Conservation (phyloP, 2,797 vertebrate genomes). For the Arnoldichthys spilopterus region DNA sequence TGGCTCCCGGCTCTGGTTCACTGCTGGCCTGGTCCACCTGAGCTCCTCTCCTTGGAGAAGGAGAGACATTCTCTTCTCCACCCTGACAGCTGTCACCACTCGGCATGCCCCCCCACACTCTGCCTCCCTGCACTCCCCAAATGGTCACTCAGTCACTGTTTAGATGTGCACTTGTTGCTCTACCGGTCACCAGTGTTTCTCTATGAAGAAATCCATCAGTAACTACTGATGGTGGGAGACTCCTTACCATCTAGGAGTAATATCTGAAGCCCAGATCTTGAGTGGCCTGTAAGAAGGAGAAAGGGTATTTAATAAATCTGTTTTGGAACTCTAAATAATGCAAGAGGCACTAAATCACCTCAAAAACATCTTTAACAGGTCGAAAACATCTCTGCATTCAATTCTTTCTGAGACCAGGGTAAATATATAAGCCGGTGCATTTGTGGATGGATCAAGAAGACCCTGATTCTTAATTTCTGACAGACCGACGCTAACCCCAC, state of each 20-base stretch:
- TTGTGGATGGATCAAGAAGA: not conserved
- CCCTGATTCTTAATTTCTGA: not conserved
- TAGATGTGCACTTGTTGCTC: conserved; percentile 46
- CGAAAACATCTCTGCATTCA: not conserved
- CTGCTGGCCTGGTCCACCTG: not conserved
- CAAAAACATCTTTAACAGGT: not conserved
- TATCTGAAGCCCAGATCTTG: not conserved
- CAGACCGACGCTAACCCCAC: not conserved
- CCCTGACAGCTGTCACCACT: conserved; percentile 61
- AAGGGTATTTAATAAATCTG: not conserved
- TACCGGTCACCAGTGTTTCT: conserved; percentile 18
- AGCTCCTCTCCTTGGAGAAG: not conserved
- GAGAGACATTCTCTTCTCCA: conserved; percentile 65
- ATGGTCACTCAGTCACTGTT: conserved; percentile 40
- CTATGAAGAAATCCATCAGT: conserved; percentile 18
- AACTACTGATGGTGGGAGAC: not conserved
- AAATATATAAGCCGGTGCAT: not conserved
- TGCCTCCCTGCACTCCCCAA: conserved; percentile 7
- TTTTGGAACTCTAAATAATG: not conserved
- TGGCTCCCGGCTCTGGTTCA: not conserved
- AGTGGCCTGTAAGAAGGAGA: conserved; percentile 21
- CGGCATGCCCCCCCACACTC: conserved; percentile 60
- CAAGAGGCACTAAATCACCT: too few relatives aligned
- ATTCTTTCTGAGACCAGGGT: not conserved
- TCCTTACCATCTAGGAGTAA: not conserved